These are phyloP conservation scores for Glaucidium brasilianum DNA, from an alignment of 2,113 vertebrate species.

Conservation along the genomic window DNA sequence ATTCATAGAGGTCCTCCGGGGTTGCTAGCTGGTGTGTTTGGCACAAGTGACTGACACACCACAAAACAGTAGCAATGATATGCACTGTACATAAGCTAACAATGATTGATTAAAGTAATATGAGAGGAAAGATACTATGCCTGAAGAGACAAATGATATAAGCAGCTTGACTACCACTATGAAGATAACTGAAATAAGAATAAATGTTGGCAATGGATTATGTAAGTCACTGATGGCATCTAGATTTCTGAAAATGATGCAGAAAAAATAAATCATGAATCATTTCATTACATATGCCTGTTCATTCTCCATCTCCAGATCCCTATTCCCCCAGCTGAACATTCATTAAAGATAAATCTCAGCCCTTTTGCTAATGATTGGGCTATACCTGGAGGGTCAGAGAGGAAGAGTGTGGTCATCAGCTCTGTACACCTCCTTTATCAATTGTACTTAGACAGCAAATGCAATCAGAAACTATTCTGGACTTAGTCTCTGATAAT, in stretches of 20 bases:
- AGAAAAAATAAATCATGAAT: not conserved
- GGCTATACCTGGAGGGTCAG: not conserved
- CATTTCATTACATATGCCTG: not conserved
- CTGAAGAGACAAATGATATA: constrained; percentile 30
- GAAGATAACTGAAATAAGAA: constrained; percentile 37
- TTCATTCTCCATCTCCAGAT: not conserved
- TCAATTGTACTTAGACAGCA: not conserved
- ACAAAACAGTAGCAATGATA: constrained; percentile 33
- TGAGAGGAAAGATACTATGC: constrained; percentile 6
- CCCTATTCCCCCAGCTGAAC: not conserved
- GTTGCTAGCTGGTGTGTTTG: constrained; percentile 47
- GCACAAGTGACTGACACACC: constrained; percentile 37
- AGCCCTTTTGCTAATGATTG: not conserved
- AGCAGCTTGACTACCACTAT: not conserved
- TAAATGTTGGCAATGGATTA: constrained; percentile 27
- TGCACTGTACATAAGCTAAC: not conserved
- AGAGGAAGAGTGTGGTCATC: not conserved
- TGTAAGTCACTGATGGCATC: not conserved
- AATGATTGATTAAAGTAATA: constrained; percentile 54
- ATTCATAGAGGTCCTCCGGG: not conserved
- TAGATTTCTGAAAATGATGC: not conserved
- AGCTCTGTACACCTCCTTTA: not conserved
- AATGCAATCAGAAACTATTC: not conserved
- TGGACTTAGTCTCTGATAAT: not conserved
- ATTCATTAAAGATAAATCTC: constrained; percentile 10